A percentile compares a stretch with the other conserved stretches of the same genome.
Evolutionary conservation across 2,888 invertebrate species (phyloP).

Genomic region (Vanessa cardui): DNA sequence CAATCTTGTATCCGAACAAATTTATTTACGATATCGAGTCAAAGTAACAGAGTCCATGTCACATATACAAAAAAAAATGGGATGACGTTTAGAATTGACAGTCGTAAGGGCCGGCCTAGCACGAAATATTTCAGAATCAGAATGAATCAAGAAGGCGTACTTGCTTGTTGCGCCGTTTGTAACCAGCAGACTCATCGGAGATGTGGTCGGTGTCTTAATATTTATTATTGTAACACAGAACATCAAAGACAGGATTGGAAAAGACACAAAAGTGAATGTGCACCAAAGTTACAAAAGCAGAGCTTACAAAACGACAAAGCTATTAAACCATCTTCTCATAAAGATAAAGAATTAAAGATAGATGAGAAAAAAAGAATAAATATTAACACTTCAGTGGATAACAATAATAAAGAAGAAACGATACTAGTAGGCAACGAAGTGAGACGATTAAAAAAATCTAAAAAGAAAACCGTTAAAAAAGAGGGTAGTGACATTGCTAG

Average conservation of each 20-base stretch:
- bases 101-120: conserved; percentile 57
- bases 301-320: conserved; percentile 57
- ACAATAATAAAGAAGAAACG: conserved; percentile 42
- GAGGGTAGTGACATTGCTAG: conserved; percentile 55
- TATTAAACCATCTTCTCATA: conserved; percentile 53
- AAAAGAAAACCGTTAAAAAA: conserved; percentile 57
- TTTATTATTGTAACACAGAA: conserved; percentile 90
- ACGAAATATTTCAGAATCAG: conserved; percentile 74
- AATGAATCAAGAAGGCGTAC: conserved; percentile 77
- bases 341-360: conserved; percentile 54
- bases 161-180: conserved; percentile 84
- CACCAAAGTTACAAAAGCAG: conserved; percentile 68
- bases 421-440: conserved; percentile 51
- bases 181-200: conserved; percentile 85
- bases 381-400: conserved; percentile 39
- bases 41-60: conserved; percentile 18
- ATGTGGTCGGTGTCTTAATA: conserved; percentile 88
- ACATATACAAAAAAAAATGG: background rate
- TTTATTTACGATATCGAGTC: background rate
- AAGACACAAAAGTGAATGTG: conserved; percentile 86
- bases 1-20: conserved; percentile 22
- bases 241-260: conserved; percentile 92
- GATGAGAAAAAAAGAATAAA: conserved; percentile 49
- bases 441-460: conserved; percentile 59
- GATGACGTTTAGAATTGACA: conserved; percentile 36